Base-by-base conservation (phyloP, 1,140 invertebrate genomes). In the Drosophila pectinifera region DNA sequence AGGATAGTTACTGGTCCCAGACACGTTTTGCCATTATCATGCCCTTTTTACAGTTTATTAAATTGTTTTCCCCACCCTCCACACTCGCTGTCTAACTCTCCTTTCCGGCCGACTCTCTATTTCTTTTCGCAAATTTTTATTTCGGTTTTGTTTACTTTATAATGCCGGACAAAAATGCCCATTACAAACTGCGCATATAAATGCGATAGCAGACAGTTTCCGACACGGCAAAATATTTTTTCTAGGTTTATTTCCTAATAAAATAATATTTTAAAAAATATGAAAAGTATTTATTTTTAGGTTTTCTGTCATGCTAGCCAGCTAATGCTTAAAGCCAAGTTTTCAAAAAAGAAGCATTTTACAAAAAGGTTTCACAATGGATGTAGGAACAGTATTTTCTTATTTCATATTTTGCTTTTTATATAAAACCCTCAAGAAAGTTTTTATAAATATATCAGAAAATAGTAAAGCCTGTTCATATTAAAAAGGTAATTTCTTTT, bases 11-110 rank as follows among this genome's bases (percentile, higher is more conserved):
- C 61, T 56, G 24, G 42, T 62, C 81, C 72, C 85, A 77, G 79
- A 82, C 83, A 90, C 81, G 85, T 90, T 73, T 59, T 51, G 49
- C 63, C 85, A 90, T 90, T 85, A 90, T 83, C 77, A 80, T 81
- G 85, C 58, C 78, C 86, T 72, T 85, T 89, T 89, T 84, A 78
- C 85, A 90, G 85, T 90, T 79, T 90, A 90, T 90, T 90, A 90
- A 90, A 90, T 85, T 90, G 80, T 85, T 81, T 81, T 67, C 49
- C 31, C 57, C 43, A 5, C 41, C 11, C 36, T 58, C 34, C 18
- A 36, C 42, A 39, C 54, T 53, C 48, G 39, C 24, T 54, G 26
- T 70, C 38, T 53, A 39, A 49, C 36, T 61, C 53, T 61, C 26
- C 18, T 42, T 54, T 43, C n/a, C 7, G 24, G n/a, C 10, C 11